phyloP scores from a whole-genome alignment of 2,888 invertebrate species.

The Colletes collaris region DNA sequence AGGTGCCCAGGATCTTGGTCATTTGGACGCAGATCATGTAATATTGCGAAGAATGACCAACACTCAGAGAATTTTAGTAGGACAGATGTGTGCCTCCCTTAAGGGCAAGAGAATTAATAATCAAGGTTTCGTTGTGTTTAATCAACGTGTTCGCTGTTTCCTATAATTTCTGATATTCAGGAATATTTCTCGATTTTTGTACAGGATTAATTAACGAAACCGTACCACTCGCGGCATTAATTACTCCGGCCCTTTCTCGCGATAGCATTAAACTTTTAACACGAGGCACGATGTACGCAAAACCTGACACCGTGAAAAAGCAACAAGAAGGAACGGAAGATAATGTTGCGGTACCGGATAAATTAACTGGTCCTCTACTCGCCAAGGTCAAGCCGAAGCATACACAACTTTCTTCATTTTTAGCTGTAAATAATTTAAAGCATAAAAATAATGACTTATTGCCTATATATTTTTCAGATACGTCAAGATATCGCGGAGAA shows the following conservation, averaged over 20 bases:
- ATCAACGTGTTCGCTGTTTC: conserved; percentile 12
- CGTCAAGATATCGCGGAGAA: conserved; percentile 50
- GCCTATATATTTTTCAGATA: conserved; percentile 27
- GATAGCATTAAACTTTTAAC: conserved; percentile 69
- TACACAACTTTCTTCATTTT: not conserved
- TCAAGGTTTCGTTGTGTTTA: conserved; percentile 60
- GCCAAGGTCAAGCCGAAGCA: conserved; percentile 55
- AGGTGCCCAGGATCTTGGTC: conserved; percentile 54
- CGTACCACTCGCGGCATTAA: conserved; percentile 70
- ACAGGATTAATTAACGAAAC: conserved; percentile 70
- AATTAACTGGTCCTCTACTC: conserved; percentile 63
- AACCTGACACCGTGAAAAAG: conserved; percentile 22
- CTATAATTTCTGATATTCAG: conserved; percentile 6
- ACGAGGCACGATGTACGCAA: conserved; percentile 62
- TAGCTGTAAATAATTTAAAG: not conserved
- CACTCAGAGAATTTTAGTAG: conserved; percentile 72
- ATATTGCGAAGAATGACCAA: conserved; percentile 73
- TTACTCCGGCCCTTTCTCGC: conserved; percentile 68
- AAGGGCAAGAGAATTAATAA: conserved; percentile 71
- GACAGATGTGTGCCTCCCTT: conserved; percentile 72
- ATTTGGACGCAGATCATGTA: conserved; percentile 68
- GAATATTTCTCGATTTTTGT: conserved; percentile 8
- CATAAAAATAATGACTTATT: not conserved
- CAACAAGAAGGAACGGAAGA: conserved; percentile 44
- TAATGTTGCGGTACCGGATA: conserved; percentile 43